A percentile compares a stretch with the other conserved stretches of the same genome.
phyloP scores from a whole-genome alignment of 1,140 invertebrate genomes.

The Charaxes varanes region DNA sequence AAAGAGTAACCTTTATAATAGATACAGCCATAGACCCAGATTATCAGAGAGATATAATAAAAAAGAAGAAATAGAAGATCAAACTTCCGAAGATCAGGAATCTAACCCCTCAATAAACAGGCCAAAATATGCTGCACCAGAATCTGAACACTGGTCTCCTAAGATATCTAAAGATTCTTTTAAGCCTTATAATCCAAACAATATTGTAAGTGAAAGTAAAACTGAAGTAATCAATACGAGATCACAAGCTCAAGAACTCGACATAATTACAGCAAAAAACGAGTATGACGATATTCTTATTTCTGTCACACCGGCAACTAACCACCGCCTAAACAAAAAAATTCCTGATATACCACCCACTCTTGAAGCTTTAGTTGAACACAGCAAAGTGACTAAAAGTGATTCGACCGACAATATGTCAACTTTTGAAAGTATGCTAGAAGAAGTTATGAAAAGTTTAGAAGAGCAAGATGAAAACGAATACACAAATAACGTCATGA shows the following conservation, averaged over 20 bases:
- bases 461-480: constrained; percentile 72
- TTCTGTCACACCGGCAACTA: constrained; percentile 64
- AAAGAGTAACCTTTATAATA: constrained; percentile 31
- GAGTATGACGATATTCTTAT: constrained; percentile 66
- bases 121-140: constrained; percentile 57
- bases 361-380: constrained; percentile 60
- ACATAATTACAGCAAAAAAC: constrained; percentile 69
- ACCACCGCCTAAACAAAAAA: constrained; percentile 52
- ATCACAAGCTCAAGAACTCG: constrained; percentile 42
- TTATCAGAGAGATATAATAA: constrained; percentile 60
- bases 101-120: constrained; percentile 64
- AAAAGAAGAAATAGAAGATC: constrained; percentile 46
- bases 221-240: constrained; percentile 30
- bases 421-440: constrained; percentile 69
- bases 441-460: constrained; percentile 72
- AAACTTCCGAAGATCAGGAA: constrained; percentile 61
- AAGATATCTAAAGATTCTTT: constrained; percentile 75
- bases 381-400: constrained; percentile 53
- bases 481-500: constrained; percentile 64
- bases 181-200: constrained; percentile 74
- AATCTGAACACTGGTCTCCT: constrained; percentile 79
- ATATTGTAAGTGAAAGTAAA: constrained; percentile 59
- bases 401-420: constrained; percentile 51
- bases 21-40: constrained; percentile 47
- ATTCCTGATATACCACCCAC: constrained; percentile 62